These are phyloP conservation scores for Brassicogethes aeneus DNA, from an alignment of 2,888 invertebrate species.

Conservation along the genomic window DNA sequence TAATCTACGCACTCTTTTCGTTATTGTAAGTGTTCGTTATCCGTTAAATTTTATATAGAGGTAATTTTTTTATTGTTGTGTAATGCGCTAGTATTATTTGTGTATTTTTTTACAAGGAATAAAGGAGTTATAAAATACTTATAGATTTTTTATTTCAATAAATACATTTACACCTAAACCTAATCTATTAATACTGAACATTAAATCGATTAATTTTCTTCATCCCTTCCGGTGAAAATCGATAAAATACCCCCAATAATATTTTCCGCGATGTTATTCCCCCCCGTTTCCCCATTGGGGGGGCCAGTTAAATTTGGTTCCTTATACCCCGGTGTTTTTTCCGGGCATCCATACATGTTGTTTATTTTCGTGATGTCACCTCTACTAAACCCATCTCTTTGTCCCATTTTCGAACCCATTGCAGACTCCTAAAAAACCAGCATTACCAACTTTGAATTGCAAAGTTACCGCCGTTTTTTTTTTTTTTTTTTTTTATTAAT, in stretches of 20 bases:
- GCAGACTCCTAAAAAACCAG: conserved; percentile 18
- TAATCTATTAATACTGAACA: too few relatives aligned
- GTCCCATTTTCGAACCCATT: conserved; percentile 52
- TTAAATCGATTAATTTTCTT: background rate
- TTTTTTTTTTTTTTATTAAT: too few relatives aligned
- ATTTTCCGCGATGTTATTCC: background rate
- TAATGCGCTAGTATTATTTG: background rate
- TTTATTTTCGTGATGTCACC: conserved; percentile 65
- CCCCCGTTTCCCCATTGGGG: background rate
- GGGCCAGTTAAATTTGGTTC: background rate
- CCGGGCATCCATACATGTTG: conserved; percentile 62
- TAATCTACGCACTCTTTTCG: conserved; percentile 47
- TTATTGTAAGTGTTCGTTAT: conserved; percentile 37
- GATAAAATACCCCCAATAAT: background rate
- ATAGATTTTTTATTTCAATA: background rate
- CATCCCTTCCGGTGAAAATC: background rate
- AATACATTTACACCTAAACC: background rate
- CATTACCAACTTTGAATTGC: background rate
- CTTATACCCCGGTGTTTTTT: conserved; percentile 16
- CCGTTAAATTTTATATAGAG: background rate
- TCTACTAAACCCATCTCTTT: conserved; percentile 63
- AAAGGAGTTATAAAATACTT: background rate
- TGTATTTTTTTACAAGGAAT: background rate
- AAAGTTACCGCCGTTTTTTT: too few relatives aligned
- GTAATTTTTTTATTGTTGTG: background rate